phyloP scores from a whole-genome alignment of 2,113 vertebrate genomes.

The Rhagologus leucostigma region DNA sequence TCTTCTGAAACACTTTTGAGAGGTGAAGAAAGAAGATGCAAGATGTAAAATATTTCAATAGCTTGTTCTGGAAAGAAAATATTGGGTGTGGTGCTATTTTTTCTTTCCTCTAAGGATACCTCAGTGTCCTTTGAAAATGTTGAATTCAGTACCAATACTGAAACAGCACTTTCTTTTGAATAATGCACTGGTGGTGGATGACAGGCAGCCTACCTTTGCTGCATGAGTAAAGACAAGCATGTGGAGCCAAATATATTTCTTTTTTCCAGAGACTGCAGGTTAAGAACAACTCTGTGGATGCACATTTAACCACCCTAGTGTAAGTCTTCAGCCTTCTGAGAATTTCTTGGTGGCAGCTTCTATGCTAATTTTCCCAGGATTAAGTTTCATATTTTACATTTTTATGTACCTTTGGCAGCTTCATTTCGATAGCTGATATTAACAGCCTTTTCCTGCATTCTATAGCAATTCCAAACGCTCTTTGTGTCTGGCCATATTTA shows the following conservation, averaged over 20 bases:
- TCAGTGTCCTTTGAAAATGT: neutral
- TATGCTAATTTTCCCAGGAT: neutral
- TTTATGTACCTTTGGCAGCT: neutral
- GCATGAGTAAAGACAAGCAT: neutral
- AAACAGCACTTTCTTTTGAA: neutral
- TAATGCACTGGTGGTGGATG: neutral
- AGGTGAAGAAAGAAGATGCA: neutral
- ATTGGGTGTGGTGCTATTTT: neutral
- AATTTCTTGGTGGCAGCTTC: neutral
- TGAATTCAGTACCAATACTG: neutral
- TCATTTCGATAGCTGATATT: neutral
- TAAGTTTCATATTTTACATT: neutral
- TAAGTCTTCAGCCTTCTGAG: neutral
- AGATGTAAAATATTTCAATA: neutral
- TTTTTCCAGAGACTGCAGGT: neutral
- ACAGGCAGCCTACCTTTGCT: neutral
- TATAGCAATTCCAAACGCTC: neutral
- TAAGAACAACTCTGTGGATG: neutral
- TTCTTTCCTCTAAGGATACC: neutral
- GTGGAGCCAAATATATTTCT: neutral
- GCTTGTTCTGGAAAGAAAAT: neutral
- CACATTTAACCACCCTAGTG: neutral
- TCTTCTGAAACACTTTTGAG: neutral
- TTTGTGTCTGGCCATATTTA: neutral
- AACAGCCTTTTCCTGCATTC: neutral